phyloP scores from a whole-genome alignment of 2,797 vertebrate species.

The Phalanger gymnotis region DNA sequence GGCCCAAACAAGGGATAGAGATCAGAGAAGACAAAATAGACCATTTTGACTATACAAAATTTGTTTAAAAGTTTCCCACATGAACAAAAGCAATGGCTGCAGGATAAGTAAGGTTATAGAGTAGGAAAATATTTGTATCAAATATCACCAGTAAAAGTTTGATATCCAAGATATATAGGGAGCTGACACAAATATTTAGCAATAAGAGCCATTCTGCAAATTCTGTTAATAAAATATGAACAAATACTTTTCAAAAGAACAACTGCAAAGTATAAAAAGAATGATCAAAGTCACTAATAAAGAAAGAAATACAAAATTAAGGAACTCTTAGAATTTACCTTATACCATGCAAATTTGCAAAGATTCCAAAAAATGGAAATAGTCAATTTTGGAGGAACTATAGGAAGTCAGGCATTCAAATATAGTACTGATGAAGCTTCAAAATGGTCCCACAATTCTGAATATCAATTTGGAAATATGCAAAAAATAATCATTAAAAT shows the following conservation, averaged over 20 bases:
- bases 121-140: no score
- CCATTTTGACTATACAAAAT: background rate
- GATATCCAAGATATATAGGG: no score
- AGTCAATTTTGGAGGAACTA: background rate
- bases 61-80: background rate
- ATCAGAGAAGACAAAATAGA: background rate
- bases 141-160: no score
- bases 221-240: background rate
- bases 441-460: background rate
- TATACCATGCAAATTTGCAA: background rate
- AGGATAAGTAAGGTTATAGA: no score
- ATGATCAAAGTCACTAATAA: background rate
- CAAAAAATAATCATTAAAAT: background rate
- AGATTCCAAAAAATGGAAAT: background rate
- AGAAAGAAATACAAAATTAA: background rate
- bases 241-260: background rate
- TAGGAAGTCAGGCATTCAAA: background rate
- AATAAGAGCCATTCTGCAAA: background rate
- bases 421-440: background rate
- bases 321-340: background rate
- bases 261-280: background rate
- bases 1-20: background rate
- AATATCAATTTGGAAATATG: background rate
- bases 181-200: background rate
- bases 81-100: background rate